A percentile compares a stretch with the other conserved stretches of the same genome.
Evolutionary conservation across 2,113 vertebrate species (phyloP).

Genomic region (Sander vitreus): DNA sequence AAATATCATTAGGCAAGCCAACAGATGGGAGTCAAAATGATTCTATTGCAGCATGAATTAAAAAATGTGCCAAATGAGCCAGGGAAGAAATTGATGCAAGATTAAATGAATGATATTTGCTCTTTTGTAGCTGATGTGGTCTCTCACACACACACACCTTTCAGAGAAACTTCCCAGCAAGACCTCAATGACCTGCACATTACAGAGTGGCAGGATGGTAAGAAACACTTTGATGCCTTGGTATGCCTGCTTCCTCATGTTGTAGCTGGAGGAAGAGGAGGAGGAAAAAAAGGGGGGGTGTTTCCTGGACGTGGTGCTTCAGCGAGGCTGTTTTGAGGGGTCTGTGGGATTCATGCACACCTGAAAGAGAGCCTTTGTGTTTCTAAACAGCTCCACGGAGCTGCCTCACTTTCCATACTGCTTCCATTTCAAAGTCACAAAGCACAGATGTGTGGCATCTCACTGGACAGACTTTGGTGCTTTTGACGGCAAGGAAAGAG

Average conservation of each 20-base stretch:
- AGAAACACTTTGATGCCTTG: conserved; percentile 39
- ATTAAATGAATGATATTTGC: conserved; percentile 24
- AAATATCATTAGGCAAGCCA: conserved; percentile 10
- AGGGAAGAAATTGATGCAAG: conserved; percentile 5
- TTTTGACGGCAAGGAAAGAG: conserved; percentile 27
- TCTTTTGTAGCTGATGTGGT: conserved; percentile 8
- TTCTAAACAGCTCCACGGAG: conserved; percentile 13
- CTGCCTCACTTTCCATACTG: conserved; percentile 5
- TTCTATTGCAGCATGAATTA: conserved; percentile 8
- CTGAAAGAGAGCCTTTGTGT: conserved; percentile 69
- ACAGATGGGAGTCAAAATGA: conserved; percentile 57
- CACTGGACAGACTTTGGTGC: conserved; percentile 10
- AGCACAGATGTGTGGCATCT: conserved; percentile 32
- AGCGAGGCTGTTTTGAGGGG: conserved; percentile 18
- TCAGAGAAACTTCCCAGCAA: conserved; percentile 19
- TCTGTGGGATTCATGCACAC: conserved; percentile 23
- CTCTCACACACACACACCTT: neutral
- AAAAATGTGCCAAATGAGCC: conserved; percentile 32
- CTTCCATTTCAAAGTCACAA: conserved; percentile 43
- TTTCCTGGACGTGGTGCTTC: neutral
- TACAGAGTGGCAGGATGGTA: conserved; percentile 16
- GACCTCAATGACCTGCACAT: conserved; percentile 44
- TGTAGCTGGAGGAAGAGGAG: neutral
- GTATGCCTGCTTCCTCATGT: conserved; percentile 8
- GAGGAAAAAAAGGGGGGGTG: neutral